Percentiles rank a stretch among this genome's conserved stretches.
These are phyloP conservation scores for Charina bottae DNA, from an alignment of 2,113 vertebrate species.

Conservation along the genomic window DNA sequence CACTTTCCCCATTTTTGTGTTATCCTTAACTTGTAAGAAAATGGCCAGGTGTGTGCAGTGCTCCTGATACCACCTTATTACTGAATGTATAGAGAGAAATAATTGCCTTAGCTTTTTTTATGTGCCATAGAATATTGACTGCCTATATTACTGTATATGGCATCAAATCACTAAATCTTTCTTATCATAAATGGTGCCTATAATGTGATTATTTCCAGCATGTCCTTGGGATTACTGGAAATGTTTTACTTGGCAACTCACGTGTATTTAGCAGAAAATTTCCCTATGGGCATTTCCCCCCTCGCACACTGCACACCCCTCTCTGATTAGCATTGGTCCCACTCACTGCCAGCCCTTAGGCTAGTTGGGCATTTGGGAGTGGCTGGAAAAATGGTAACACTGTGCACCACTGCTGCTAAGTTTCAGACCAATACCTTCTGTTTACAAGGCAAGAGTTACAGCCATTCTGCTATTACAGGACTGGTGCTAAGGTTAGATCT, in stretches of 20 bases:
- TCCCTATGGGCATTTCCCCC: neutral
- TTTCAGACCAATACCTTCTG: neutral
- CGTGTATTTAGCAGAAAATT: neutral
- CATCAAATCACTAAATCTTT: constrained; percentile 31
- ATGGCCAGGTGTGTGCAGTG: constrained; percentile 43
- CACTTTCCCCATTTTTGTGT: constrained; percentile 62
- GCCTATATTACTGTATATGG: constrained; percentile 44
- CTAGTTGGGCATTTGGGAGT: neutral
- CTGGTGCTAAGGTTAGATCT: neutral
- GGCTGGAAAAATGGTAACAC: neutral
- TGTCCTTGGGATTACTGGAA: neutral
- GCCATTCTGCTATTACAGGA: neutral
- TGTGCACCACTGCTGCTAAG: neutral
- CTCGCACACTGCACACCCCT: neutral
- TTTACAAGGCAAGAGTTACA: neutral
- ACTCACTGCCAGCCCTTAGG: neutral
- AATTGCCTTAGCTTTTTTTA: constrained; percentile 66
- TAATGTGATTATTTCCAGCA: constrained; percentile 3
- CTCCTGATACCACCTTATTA: constrained; percentile 63
- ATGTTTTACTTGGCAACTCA: neutral
- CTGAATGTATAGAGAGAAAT: constrained; percentile 41
- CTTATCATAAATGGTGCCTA: neutral
- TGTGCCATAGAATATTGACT: constrained; percentile 56
- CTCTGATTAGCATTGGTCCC: neutral
- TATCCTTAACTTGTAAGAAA: constrained; percentile 64